These are phyloP conservation scores for Tipula helvola DNA, from an alignment of 2,888 invertebrate genomes.

Conservation along the genomic window DNA sequence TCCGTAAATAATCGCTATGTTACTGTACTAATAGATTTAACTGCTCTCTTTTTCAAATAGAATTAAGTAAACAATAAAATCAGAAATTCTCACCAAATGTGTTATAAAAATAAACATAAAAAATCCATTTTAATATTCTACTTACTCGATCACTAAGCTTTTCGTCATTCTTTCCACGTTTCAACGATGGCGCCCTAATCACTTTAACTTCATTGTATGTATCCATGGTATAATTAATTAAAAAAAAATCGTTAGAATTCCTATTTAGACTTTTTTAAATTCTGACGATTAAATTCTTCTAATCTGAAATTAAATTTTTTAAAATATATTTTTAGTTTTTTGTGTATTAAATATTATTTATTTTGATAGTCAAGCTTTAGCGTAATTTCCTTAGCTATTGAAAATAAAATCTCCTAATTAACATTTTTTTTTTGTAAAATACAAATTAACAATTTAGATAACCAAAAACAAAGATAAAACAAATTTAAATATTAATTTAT, in stretches of 20 bases:
- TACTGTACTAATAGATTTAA: not conserved
- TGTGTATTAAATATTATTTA: not conserved
- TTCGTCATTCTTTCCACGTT: slow-evolving; percentile 66
- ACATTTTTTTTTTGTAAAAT: not conserved
- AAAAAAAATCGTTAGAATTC: not conserved
- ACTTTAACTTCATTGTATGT: slow-evolving; percentile 37
- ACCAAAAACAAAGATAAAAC: not conserved
- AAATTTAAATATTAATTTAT: not conserved
- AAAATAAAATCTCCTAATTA: not conserved
- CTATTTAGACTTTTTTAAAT: not conserved
- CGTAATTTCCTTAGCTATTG: not conserved
- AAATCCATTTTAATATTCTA: slow-evolving; percentile 20
- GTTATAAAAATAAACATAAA: not conserved
- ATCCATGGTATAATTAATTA: not conserved
- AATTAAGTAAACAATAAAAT: not conserved
- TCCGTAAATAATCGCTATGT: too few relatives aligned
- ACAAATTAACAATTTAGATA: not conserved
- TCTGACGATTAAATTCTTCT: not conserved
- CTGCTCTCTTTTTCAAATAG: not conserved
- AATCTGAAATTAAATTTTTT: not conserved
- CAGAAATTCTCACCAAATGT: not conserved
- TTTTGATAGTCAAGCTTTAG: not conserved
- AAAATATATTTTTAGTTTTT: not conserved
- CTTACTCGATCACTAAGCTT: slow-evolving; percentile 66
- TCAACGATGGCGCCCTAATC: slow-evolving; percentile 62